These are phyloP conservation scores for Gobionotothen gibberifrons DNA, from an alignment of 2,797 vertebrate genomes.

Conservation along the genomic window DNA sequence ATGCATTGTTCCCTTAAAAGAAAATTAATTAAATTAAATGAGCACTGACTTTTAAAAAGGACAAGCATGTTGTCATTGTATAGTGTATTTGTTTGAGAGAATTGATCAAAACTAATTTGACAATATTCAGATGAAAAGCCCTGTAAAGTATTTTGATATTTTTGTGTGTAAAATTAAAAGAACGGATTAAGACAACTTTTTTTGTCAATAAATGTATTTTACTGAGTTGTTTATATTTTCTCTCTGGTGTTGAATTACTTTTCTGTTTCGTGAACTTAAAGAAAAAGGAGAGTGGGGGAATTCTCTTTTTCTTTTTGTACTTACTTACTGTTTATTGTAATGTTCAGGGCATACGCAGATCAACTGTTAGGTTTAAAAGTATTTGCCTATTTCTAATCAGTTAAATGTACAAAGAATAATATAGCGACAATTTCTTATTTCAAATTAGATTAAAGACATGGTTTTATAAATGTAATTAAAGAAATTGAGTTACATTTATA, in stretches of 20 bases:
- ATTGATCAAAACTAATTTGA: conserved; percentile 79
- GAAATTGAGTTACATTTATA: no score
- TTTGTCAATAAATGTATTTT: conserved; percentile 86
- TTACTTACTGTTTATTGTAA: no score
- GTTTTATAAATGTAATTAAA: no score
- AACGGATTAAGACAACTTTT: conserved; percentile 73
- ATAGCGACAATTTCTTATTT: no score
- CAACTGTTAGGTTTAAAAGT: no score
- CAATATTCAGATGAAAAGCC: conserved; percentile 83
- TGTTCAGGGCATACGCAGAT: no score
- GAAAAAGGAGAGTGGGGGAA: not conserved
- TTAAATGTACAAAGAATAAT: no score
- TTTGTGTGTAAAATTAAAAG: conserved; percentile 85
- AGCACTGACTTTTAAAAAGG: conserved; percentile 80
- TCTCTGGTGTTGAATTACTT: conserved; percentile 48
- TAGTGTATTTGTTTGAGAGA: conserved; percentile 81
- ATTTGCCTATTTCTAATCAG: no score
- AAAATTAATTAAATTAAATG: conserved; percentile 61
- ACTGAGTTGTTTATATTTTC: conserved; percentile 74
- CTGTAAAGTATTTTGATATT: conserved; percentile 88
- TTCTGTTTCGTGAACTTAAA: not conserved
- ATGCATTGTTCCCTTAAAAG: conserved; percentile 81
- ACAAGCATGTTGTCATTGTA: conserved; percentile 80
- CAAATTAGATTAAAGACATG: no score
- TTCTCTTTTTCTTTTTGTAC: not conserved